These are phyloP conservation scores for Cheirogaleus major DNA, from an alignment of 2,797 vertebrate species.

Conservation along the genomic window DNA sequence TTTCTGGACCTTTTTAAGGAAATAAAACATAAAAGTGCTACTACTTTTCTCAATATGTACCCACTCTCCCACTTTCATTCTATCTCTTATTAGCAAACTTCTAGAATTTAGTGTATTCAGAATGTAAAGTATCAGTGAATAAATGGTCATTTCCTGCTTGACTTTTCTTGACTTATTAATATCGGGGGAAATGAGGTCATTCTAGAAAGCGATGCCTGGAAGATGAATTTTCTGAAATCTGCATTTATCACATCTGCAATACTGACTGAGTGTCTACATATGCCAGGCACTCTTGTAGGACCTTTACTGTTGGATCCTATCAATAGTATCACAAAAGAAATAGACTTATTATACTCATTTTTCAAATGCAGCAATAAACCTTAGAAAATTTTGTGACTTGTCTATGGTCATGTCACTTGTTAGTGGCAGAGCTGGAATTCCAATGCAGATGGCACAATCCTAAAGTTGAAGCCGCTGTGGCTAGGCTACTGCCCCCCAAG, in stretches of 20 bases:
- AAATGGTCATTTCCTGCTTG: background rate
- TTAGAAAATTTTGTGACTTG: background rate
- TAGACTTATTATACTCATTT: background rate
- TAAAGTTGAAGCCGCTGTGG: background rate
- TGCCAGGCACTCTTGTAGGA: background rate
- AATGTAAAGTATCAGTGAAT: background rate
- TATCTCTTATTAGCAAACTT: background rate
- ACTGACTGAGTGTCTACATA: background rate
- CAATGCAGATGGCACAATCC: background rate
- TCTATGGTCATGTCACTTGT: background rate
- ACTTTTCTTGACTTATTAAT: background rate
- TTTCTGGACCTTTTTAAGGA: background rate
- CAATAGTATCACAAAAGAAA: background rate
- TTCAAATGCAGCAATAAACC: background rate
- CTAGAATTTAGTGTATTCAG: background rate
- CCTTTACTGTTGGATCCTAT: background rate
- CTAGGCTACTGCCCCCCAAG: fast-evolving
- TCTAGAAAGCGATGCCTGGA: background rate
- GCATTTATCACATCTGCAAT: background rate
- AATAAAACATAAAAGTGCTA: background rate
- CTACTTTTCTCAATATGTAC: background rate
- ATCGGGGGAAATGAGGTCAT: background rate
- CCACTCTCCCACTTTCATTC: background rate
- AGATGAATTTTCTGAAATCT: background rate
- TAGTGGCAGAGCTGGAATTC: background rate